These are phyloP conservation scores for Macrosteles quadrilineatus DNA, from an alignment of 1,140 invertebrate genomes.

Conservation along the genomic window DNA sequence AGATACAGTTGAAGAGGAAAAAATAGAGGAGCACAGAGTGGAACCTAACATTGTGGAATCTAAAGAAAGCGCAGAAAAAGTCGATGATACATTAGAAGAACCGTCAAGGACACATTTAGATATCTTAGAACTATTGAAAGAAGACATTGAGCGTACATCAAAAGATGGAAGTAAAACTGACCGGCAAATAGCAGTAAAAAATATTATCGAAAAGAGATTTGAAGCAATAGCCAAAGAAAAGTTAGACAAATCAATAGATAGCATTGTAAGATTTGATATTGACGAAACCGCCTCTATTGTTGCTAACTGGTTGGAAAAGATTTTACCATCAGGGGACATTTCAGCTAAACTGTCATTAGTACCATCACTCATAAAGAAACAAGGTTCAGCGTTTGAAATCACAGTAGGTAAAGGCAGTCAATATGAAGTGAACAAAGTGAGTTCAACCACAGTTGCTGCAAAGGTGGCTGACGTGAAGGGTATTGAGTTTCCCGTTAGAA, in stretches of 20 bases:
- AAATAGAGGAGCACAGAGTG: neutral
- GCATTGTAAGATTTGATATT: neutral
- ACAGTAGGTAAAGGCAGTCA: neutral
- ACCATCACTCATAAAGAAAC: neutral
- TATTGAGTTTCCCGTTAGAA: neutral
- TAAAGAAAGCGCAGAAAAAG: neutral
- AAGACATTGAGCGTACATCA: neutral
- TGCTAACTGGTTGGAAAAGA: neutral
- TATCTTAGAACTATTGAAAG: constrained; percentile 1
- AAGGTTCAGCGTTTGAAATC: neutral
- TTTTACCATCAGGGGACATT: neutral
- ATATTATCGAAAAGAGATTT: neutral
- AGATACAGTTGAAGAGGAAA: neutral
- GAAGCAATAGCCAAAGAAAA: neutral
- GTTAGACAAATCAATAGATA: neutral
- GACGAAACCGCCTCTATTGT: neutral
- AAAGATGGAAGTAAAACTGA: neutral
- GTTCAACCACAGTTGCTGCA: neutral
- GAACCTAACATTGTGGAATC: neutral
- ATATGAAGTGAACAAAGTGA: constrained; percentile 4
- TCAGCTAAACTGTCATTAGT: neutral
- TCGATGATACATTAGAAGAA: neutral
- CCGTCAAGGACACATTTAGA: neutral
- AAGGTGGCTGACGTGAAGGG: neutral
- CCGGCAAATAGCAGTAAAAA: neutral